A percentile compares a stretch with the other conserved stretches of the same genome.
phyloP scores from a whole-genome alignment of 2,888 invertebrate species.

The Chironomus riparius region DNA sequence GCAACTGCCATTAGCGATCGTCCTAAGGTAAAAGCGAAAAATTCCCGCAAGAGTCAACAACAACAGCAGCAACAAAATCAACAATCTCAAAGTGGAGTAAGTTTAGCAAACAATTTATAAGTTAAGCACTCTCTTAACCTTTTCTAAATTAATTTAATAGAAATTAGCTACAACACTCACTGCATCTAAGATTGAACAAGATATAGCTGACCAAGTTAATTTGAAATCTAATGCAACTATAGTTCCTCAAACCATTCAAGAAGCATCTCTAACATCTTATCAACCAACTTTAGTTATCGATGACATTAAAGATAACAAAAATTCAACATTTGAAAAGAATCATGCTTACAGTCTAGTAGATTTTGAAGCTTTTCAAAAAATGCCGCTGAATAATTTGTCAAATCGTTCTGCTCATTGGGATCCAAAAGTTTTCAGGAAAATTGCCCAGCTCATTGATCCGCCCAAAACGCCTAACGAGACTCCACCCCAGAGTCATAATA shows the following conservation, averaged over 20 bases:
- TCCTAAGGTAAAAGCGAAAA: constrained; percentile 74
- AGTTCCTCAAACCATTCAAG: neutral
- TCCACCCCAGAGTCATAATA: constrained; percentile 30
- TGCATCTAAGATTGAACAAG: neutral
- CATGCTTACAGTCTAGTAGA: constrained; percentile 14
- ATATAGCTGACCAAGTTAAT: neutral
- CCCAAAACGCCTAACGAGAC: constrained; percentile 43
- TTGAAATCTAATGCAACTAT: neutral
- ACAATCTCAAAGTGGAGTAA: constrained; percentile 33
- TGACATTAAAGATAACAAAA: neutral
- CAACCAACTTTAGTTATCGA: neutral
- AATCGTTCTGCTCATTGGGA: constrained; percentile 32
- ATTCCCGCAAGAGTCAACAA: constrained; percentile 51
- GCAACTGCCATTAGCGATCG: constrained; percentile 73
- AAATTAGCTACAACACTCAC: neutral
- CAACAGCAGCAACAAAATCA: constrained; percentile 36
- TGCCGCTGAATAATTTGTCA: constrained; percentile 13
- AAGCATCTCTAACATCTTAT: neutral
- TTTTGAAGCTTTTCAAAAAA: constrained; percentile 21
- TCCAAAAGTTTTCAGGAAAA: constrained; percentile 38
- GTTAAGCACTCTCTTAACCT: neutral
- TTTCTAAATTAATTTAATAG: neutral
- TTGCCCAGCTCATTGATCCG: constrained; percentile 35
- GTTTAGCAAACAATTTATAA: constrained; percentile 30
- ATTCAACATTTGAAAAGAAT: neutral